These are phyloP conservation scores for Myocastor coypus DNA, from an alignment of 2,113 vertebrate species.

Conservation along the genomic window DNA sequence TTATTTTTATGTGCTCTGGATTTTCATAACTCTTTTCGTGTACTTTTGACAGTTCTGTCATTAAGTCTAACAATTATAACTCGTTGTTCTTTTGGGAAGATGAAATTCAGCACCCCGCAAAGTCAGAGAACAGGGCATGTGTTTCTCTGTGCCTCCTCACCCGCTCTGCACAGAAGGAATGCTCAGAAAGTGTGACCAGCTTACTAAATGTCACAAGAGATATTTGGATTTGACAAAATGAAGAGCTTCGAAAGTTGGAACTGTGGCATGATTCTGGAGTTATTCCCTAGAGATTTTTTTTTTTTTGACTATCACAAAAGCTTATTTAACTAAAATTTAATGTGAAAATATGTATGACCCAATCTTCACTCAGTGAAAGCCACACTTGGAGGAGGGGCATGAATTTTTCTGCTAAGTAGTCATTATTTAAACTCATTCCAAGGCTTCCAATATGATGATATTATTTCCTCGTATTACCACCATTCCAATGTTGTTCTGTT, in stretches of 20 bases:
- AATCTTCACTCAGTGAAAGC: too few relatives aligned
- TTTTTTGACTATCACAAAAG: too few relatives aligned
- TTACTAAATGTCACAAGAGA: conserved; percentile 57
- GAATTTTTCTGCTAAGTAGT: too few relatives aligned
- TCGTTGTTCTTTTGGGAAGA: neutral
- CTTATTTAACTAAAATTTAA: too few relatives aligned
- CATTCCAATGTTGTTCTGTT: too few relatives aligned
- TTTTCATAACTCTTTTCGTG: conserved; percentile 6
- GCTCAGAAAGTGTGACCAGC: neutral
- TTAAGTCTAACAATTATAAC: neutral
- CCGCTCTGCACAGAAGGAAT: neutral
- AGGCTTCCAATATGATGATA: too few relatives aligned
- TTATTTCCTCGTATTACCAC: too few relatives aligned
- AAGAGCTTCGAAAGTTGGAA: conserved; percentile 41
- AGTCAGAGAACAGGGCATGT: neutral
- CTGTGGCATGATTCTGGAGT: neutral
- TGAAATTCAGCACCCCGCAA: neutral
- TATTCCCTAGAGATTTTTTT: conserved; percentile 5
- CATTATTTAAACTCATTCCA: too few relatives aligned
- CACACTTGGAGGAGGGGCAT: too few relatives aligned
- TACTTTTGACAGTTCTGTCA: neutral
- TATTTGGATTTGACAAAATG: conserved; percentile 9
- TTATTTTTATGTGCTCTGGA: neutral
- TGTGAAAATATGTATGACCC: too few relatives aligned
- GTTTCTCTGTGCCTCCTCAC: neutral